Evolutionary conservation across 2,113 vertebrate genomes (phyloP).

Genomic region (Mandrillus leucophaeus): DNA sequence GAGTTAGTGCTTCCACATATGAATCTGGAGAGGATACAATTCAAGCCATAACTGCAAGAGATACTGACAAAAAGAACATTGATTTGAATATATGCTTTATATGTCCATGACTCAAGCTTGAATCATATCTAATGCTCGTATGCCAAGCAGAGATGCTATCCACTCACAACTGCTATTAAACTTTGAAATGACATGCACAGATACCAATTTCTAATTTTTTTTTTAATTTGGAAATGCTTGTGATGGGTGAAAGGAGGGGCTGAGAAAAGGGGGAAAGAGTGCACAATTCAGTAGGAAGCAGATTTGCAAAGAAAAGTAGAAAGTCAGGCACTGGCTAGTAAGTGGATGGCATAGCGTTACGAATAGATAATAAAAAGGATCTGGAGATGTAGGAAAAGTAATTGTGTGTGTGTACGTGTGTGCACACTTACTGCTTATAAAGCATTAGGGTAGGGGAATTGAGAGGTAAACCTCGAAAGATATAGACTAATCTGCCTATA

Average conservation of each 20-base stretch:
- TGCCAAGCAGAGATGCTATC: not conserved
- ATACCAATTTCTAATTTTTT: slow-evolving; percentile 16
- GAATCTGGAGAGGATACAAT: not conserved
- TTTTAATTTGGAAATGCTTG: not conserved
- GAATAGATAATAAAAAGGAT: not conserved
- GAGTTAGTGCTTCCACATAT: not conserved
- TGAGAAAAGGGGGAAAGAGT: not conserved
- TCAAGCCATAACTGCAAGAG: not conserved
- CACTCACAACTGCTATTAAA: not conserved
- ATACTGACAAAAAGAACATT: not conserved
- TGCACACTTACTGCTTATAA: not conserved
- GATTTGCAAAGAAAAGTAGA: slow-evolving; percentile 12
- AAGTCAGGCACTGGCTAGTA: not conserved
- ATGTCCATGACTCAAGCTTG: not conserved
- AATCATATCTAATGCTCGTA: not conserved
- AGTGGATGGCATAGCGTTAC: not conserved
- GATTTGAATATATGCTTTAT: not conserved
- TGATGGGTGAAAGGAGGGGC: not conserved
- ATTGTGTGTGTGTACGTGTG: not conserved
- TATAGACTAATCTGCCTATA: not conserved
- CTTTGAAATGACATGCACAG: not conserved
- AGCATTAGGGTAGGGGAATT: not conserved
- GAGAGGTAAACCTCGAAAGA: not conserved
- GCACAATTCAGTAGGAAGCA: not conserved
- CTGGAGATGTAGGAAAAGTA: not conserved